Conservation (phyloP, 2,888 invertebrate species). For the Tipula helvola region DNA sequence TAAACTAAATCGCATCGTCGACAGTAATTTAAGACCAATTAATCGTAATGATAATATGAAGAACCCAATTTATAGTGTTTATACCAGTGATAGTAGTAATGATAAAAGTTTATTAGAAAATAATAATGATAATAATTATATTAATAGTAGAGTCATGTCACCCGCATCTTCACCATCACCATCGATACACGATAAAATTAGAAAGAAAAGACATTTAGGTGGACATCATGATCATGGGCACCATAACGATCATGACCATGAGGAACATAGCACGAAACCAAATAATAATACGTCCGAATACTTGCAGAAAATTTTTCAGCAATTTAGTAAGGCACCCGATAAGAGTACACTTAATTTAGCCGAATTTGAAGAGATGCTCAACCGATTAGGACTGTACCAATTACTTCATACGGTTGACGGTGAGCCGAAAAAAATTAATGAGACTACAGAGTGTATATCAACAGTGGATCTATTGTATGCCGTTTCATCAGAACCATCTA, state of each 20-base stretch:
- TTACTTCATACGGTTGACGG: slow-evolving; percentile 27
- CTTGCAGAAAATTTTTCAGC: slow-evolving; percentile 51
- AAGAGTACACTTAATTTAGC: slow-evolving; percentile 45
- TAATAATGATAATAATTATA: background rate
- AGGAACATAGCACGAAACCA: slow-evolving; percentile 22
- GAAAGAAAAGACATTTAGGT: slow-evolving; percentile 17
- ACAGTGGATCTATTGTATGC: background rate
- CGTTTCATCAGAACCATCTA: slow-evolving; percentile 5
- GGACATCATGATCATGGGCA: slow-evolving; percentile 26
- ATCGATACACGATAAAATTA: background rate
- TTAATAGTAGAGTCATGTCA: background rate
- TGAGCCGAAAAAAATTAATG: background rate
- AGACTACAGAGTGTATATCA: slow-evolving; percentile 5
- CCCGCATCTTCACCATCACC: background rate
- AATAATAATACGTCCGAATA: slow-evolving; percentile 42
- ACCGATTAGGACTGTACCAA: slow-evolving; percentile 43
- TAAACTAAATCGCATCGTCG: background rate
- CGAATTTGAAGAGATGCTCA: slow-evolving; percentile 56
- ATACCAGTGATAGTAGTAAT: background rate
- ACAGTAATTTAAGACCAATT: background rate
- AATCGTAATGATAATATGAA: background rate
- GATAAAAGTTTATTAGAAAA: background rate
- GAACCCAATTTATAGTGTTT: background rate
- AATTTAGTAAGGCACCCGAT: slow-evolving; percentile 48
- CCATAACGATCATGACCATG: slow-evolving; percentile 22